Conservation (phyloP, 1,140 invertebrate species). For the Formica selysi region DNA sequence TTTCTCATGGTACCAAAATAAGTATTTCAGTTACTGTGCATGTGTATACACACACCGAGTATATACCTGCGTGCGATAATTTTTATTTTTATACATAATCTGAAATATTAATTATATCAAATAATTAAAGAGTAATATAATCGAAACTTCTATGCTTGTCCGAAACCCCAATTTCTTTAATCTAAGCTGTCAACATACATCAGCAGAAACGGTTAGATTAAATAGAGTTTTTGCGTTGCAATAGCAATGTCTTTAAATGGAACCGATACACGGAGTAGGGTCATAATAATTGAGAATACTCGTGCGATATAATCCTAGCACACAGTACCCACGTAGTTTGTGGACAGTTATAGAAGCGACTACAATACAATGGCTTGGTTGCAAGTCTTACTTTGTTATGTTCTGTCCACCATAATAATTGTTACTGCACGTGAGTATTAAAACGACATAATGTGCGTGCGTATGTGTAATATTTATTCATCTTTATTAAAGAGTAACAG, state of each 20-base stretch:
- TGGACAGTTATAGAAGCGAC: slow-evolving; percentile 38
- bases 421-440: slow-evolving; percentile 62
- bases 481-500: background rate
- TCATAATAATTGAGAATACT: slow-evolving; percentile 57
- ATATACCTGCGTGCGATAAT: background rate
- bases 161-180: background rate
- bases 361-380: slow-evolving; percentile 62
- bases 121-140: background rate
- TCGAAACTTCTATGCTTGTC: background rate
- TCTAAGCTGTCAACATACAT: background rate
- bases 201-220: background rate
- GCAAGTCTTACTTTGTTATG: slow-evolving; percentile 56
- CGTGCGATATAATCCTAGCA: slow-evolving; percentile 45
- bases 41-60: slow-evolving; percentile 2
- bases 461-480: background rate
- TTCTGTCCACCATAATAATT: slow-evolving; percentile 41
- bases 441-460: background rate
- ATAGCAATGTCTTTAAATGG: slow-evolving; percentile 29
- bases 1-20: slow-evolving; percentile 64
- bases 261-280: slow-evolving; percentile 42
- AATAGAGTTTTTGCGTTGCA: background rate
- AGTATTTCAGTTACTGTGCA: slow-evolving; percentile 69
- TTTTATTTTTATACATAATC: background rate
- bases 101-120: background rate
- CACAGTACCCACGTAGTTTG: slow-evolving; percentile 48